Evolutionary conservation across 2,888 invertebrate species (phyloP).

Genomic region (Rotaria socialis): DNA sequence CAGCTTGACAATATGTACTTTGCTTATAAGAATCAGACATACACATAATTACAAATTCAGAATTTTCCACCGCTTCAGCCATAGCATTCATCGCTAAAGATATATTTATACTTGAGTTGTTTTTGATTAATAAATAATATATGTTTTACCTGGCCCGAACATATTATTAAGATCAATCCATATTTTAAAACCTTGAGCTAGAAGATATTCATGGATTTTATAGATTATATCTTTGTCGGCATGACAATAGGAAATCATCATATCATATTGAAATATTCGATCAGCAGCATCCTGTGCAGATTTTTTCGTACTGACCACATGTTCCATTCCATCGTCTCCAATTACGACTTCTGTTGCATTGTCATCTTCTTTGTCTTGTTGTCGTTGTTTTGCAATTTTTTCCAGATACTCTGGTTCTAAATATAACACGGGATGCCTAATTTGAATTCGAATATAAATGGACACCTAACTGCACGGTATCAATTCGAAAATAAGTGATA

Average conservation of each 20-base stretch:
- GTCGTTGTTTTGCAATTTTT: not conserved
- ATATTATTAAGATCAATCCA: slow-evolving; percentile 39
- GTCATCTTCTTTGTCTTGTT: not conserved
- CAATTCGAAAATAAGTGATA: no score
- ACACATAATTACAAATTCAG: not conserved
- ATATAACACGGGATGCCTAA: no score
- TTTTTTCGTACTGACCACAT: not conserved
- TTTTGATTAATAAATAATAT: not conserved
- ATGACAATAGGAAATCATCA: slow-evolving; percentile 26
- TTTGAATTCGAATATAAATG: no score
- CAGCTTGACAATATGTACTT: slow-evolving; percentile 36
- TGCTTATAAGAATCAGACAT: slow-evolving; percentile 35
- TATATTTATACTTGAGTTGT: not conserved
- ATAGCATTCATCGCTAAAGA: not conserved
- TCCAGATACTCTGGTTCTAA: not conserved
- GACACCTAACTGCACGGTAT: no score
- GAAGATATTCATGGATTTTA: not conserved
- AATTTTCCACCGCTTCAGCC: slow-evolving; percentile 35
- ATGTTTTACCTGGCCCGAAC: not conserved
- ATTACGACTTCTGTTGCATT: not conserved
- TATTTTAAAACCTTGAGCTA: not conserved
- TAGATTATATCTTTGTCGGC: not conserved
- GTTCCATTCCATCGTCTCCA: not conserved
- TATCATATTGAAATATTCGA: slow-evolving; percentile 7
- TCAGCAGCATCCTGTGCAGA: not conserved